Percentiles rank a stretch among this genome's conserved stretches.
phyloP scores from a whole-genome alignment of 1,140 invertebrate genomes.

The Bombus cullumanus region DNA sequence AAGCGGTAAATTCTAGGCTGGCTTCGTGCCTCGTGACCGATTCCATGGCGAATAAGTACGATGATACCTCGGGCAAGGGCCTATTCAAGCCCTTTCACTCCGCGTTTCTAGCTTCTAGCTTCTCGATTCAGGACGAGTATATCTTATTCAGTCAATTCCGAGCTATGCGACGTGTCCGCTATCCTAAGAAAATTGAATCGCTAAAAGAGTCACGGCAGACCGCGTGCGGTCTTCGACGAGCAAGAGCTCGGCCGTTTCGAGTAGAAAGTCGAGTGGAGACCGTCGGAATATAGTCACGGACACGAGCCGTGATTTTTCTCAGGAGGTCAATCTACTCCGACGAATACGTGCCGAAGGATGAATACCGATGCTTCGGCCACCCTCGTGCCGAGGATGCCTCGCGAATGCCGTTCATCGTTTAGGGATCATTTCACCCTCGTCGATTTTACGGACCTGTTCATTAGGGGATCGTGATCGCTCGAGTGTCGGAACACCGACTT shows the following conservation, averaged over 20 bases:
- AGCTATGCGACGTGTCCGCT: slow-evolving; percentile 11
- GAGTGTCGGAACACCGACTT: slow-evolving; percentile 3
- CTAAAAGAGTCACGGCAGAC: slow-evolving; percentile 1
- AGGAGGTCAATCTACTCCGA: slow-evolving; percentile 46
- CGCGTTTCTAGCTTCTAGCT: background rate
- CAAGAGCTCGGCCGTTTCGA: too few species aligned
- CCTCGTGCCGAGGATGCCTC: slow-evolving; percentile 7
- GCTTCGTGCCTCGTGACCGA: slow-evolving; percentile 46
- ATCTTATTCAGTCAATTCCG: slow-evolving; percentile 49
- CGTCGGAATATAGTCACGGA: slow-evolving; percentile 46
- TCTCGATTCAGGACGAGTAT: slow-evolving; percentile 14
- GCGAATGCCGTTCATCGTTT: slow-evolving; percentile 11
- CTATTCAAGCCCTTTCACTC: slow-evolving; percentile 24
- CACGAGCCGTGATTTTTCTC: slow-evolving; percentile 61
- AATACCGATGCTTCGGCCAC: slow-evolving; percentile 40
- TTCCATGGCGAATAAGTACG: slow-evolving; percentile 8
- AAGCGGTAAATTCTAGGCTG: slow-evolving; percentile 70
- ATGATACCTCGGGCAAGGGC: slow-evolving; percentile 41
- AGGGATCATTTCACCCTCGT: slow-evolving; percentile 23
- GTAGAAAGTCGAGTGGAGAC: background rate
- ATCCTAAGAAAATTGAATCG: slow-evolving; percentile 52
- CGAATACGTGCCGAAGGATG: slow-evolving; percentile 60
- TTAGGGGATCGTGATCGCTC: slow-evolving; percentile 10
- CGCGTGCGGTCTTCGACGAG: background rate
- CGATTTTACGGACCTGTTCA: slow-evolving; percentile 17